These are phyloP conservation scores for Pseudopipra pipra DNA, from an alignment of 2,113 vertebrate species.

Conservation along the genomic window DNA sequence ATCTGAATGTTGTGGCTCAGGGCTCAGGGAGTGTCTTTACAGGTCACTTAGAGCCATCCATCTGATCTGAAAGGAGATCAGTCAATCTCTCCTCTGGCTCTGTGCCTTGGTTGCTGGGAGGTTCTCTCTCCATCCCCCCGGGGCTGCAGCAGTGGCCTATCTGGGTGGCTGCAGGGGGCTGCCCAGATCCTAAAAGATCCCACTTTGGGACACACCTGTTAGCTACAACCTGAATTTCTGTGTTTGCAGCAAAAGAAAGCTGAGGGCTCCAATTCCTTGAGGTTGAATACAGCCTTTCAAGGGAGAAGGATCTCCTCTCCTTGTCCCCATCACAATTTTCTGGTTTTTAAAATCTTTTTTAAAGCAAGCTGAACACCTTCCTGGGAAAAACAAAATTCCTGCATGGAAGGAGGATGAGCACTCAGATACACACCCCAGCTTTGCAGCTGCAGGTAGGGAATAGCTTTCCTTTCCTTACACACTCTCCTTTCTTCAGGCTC, in stretches of 20 bases:
- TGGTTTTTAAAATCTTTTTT: not conserved
- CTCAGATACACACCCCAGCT: not conserved
- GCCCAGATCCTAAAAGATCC: not conserved
- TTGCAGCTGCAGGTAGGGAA: not conserved
- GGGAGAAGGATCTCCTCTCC: not conserved
- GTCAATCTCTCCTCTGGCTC: constrained; percentile 60
- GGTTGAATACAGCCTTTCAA: not conserved
- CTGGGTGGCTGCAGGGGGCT: not conserved
- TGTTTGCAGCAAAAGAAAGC: not conserved
- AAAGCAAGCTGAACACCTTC: not conserved
- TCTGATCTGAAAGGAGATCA: constrained; percentile 74
- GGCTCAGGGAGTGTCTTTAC: constrained; percentile 70
- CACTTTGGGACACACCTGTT: not conserved
- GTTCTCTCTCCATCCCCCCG: constrained; percentile 8
- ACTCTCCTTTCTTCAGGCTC: not conserved
- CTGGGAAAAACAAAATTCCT: not conserved
- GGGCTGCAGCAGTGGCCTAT: not conserved
- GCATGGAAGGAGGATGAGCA: not conserved
- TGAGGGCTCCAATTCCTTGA: not conserved
- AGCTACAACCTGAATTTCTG: not conserved
- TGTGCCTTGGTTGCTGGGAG: not conserved
- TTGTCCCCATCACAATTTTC: not conserved
- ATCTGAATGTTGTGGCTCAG: constrained; percentile 69
- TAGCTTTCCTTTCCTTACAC: not conserved
- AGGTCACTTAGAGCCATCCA: constrained; percentile 79